A percentile compares a stretch with the other conserved stretches of the same genome.
These are phyloP conservation scores for Yponomeuta malinellus DNA, from an alignment of 2,888 invertebrate genomes.

Conservation along the genomic window DNA sequence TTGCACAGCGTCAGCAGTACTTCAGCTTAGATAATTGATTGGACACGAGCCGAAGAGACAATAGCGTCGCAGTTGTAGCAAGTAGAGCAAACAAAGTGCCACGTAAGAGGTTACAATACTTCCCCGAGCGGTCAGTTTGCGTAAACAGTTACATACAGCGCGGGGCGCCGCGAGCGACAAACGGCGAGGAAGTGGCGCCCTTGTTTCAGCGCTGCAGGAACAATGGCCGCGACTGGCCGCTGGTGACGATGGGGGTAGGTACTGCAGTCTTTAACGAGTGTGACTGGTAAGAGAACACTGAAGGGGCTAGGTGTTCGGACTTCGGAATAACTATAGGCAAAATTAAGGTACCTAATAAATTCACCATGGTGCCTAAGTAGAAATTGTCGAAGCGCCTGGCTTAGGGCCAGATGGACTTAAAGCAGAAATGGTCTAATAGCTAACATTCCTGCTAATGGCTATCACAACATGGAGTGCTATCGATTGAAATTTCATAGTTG, in stretches of 20 bases:
- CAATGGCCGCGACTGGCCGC: conserved; percentile 7
- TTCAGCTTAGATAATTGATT: background rate
- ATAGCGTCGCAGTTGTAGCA: background rate
- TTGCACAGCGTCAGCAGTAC: background rate
- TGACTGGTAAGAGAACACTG: too few species aligned
- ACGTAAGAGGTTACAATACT: conserved; percentile 3
- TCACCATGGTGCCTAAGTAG: too few species aligned
- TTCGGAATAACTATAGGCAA: too few species aligned
- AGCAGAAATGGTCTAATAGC: too few species aligned
- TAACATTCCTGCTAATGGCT: background rate
- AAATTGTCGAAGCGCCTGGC: too few species aligned
- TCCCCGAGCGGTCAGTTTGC: conserved; percentile 5
- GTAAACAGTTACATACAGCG: conserved; percentile 18
- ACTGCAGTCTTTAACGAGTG: background rate
- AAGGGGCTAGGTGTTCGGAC: too few species aligned
- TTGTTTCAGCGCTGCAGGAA: conserved; percentile 10
- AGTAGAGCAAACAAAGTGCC: background rate
- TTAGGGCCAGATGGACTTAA: too few species aligned
- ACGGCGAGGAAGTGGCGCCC: conserved; percentile 27
- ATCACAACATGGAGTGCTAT: background rate
- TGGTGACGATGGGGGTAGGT: background rate
- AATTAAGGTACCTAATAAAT: too few species aligned
- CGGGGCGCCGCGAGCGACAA: conserved; percentile 11
- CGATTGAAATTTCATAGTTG: background rate
- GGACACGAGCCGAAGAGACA: background rate